These are phyloP conservation scores for Scrobipalpa atriplicella DNA, from an alignment of 2,888 invertebrate genomes.

Conservation along the genomic window DNA sequence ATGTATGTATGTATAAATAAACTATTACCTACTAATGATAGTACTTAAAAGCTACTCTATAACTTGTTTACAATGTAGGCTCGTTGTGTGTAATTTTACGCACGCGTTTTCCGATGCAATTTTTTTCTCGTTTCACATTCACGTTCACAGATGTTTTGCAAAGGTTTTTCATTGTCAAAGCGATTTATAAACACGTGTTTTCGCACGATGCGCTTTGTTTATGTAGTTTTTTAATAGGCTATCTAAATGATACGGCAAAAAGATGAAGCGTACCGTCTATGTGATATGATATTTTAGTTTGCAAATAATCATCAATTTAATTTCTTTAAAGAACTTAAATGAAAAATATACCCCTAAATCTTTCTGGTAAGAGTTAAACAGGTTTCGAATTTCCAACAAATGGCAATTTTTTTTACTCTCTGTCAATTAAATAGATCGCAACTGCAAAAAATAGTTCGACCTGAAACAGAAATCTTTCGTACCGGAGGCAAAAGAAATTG, in stretches of 20 bases:
- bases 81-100: slow-evolving; percentile 9
- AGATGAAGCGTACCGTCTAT: not conserved
- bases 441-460: no score
- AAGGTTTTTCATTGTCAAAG: not conserved
- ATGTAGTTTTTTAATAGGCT: not conserved
- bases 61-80: not conserved
- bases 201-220: not conserved
- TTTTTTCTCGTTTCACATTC: not conserved
- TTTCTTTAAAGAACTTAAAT: no score
- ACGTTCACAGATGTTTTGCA: not conserved
- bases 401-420: no score
- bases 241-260: not conserved
- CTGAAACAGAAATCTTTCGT: no score
- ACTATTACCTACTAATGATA: not conserved
- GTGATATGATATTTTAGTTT: no score
- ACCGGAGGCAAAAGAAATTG: no score
- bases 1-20: no score
- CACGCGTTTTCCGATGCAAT: slow-evolving; percentile 6
- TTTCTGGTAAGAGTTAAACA: no score
- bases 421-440: no score
- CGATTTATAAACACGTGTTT: not conserved
- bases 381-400: no score
- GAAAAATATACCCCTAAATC: no score
- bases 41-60: not conserved
- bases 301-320: no score